Evolutionary conservation across 2,797 vertebrate genomes (phyloP), one percentile per base, ranked within the genome.

Genomic region (Coracias cyanogaster): DNA sequence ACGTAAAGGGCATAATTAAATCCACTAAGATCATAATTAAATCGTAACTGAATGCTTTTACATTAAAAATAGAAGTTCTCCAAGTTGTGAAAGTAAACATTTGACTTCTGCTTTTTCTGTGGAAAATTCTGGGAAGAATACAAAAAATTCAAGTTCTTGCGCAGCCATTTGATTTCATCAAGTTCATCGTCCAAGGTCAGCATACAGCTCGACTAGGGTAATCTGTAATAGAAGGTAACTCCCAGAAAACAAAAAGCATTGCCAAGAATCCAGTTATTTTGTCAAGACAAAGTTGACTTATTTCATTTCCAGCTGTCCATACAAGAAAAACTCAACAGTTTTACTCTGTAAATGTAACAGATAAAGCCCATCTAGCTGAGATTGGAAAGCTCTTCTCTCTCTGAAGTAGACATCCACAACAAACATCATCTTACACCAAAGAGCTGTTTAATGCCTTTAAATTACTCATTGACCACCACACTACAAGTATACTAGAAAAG

Each of bases 211-310:
- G 64, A 55, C 73, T 78, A 31, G 86, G 17, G 69, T 84, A 86
- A 93, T 92, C 41, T 88, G 61, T 45, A 91, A 82, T 9, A 89
- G 73, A 82, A 69, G 91, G 87, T 86, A 96, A 94, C 86, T 93
- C 92, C 92, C 93, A 95, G 70, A 89, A 96, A 96, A 93, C 66
- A 92, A 79, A 78, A 79, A 74, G 26, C 73, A 72, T 45, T 93
- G 90, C 90, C 94, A 97, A 92, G 77, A 92, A 90, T 86, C 4
- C 55, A 51, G 86, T 76, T 84, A 82, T 69, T 95, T 88, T 95
- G 90, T 90, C 86, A 92, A 85, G 67, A 72, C 82, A 48, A 8
- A 4, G 28, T 49, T 46, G 82, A 82, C 64, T 45, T 51, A 71
- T 93, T 90, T 90, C 10, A 65, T 48, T 95, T 89, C 66, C 90